Percentiles rank a stretch among this genome's conserved stretches.
Conservation (phyloP, 2,113 vertebrate genomes). For the Prinia subflava region DNA sequence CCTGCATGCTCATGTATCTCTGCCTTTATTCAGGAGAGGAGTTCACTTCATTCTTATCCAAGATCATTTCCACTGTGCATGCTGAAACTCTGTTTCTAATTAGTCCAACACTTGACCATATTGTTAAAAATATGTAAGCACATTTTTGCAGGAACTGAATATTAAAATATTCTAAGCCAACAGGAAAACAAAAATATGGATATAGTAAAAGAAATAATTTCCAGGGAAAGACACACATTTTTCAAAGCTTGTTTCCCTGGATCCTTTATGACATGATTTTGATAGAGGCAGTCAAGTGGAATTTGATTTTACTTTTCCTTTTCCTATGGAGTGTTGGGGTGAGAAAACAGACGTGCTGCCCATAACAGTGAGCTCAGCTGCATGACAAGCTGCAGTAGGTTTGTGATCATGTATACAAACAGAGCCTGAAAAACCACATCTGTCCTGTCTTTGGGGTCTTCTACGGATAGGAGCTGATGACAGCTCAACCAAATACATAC, state of each 20-base stretch:
- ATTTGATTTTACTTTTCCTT: not conserved
- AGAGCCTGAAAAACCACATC: not conserved
- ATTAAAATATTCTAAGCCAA: not conserved
- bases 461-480: not conserved
- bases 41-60: not conserved
- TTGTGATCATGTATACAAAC: not conserved
- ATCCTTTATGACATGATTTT: not conserved
- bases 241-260: not conserved
- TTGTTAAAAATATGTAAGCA: not conserved
- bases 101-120: not conserved
- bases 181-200: not conserved
- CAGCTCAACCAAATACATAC: not conserved
- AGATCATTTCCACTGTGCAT: not conserved
- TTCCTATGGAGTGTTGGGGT: not conserved
- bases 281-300: not conserved
- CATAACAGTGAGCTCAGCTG: not conserved
- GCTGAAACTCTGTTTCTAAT: not conserved
- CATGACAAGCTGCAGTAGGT: not conserved
- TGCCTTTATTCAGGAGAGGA: not conserved
- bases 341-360: accelerated
- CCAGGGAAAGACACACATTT: not conserved
- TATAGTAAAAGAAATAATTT: not conserved
- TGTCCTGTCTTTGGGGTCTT: not conserved
- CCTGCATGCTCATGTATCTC: not conserved
- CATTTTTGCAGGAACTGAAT: not conserved